A percentile compares a stretch with the other conserved stretches of the same genome.
Conservation (phyloP, 2,797 vertebrate species). For the Capromys pilorides region DNA sequence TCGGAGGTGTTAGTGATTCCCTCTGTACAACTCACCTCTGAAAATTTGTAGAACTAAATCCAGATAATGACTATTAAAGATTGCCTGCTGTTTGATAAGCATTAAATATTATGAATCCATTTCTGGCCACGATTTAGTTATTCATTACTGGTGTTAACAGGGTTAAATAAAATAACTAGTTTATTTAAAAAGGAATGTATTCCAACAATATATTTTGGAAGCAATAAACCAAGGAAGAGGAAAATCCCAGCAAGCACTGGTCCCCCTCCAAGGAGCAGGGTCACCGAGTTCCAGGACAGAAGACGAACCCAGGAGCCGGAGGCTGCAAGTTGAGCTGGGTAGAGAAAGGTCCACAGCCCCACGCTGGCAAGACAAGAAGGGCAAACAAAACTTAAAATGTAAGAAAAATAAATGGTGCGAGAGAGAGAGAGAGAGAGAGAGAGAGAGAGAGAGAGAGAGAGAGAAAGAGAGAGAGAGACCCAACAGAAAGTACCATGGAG, state of each 20-base stretch:
- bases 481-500: not conserved
- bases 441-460: not conserved
- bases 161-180: not conserved
- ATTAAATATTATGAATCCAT: not conserved
- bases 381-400: not conserved
- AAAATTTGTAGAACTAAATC: not conserved
- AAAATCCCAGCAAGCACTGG: not conserved
- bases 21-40: not conserved
- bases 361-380: not conserved
- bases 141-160: not conserved
- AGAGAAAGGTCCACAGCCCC: not conserved
- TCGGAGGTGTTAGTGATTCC: not conserved
- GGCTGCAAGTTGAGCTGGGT: not conserved
- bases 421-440: not conserved
- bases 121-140: not conserved
- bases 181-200: not conserved
- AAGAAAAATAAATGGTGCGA: conserved; percentile 5
- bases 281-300: not conserved
- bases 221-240: not conserved
- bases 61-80: not conserved
- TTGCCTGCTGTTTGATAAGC: not conserved
- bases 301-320: not conserved
- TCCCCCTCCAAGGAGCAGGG: not conserved
- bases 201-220: not conserved
- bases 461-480: not conserved